These are phyloP conservation scores for Drosophila mimetica DNA, from an alignment of 2,888 invertebrate genomes.

Conservation along the genomic window DNA sequence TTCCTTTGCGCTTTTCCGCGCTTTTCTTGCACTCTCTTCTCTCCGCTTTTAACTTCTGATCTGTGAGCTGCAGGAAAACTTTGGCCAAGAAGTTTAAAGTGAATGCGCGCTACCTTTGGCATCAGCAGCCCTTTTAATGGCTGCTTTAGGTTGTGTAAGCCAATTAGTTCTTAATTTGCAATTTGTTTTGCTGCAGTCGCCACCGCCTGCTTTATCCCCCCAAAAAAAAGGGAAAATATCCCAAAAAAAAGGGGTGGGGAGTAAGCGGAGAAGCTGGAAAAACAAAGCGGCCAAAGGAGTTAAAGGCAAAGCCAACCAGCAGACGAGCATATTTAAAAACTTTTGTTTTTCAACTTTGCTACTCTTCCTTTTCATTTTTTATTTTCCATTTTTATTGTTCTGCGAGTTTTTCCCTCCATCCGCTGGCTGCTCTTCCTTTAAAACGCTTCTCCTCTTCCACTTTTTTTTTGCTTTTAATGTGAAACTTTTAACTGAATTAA, in stretches of 20 bases:
- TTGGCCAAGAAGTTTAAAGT: conserved; percentile 72
- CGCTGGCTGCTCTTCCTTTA: conserved; percentile 37
- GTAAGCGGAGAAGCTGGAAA: conserved; percentile 13
- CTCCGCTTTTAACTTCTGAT: conserved; percentile 49
- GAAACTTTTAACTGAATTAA: conserved; percentile 79
- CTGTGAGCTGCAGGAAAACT: conserved; percentile 56
- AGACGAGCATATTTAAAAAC: conserved; percentile 78
- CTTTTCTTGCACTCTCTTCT: conserved; percentile 13
- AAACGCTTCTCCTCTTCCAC: conserved; percentile 23
- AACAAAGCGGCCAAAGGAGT: conserved; percentile 59
- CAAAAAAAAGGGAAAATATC: conserved; percentile 10
- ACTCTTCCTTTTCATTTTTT: conserved; percentile 42
- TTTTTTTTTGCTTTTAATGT: conserved; percentile 58
- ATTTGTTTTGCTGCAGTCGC: conserved; percentile 77
- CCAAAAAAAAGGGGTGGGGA: background rate
- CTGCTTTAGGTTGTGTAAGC: conserved; percentile 79
- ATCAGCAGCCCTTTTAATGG: conserved; percentile 63
- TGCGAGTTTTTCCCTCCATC: conserved; percentile 34
- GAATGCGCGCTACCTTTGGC: conserved; percentile 60
- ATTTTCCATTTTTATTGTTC: conserved; percentile 41
- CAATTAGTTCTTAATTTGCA: conserved; percentile 81
- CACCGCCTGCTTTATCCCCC: conserved; percentile 5
- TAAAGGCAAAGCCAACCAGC: conserved; percentile 70
- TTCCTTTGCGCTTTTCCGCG: conserved; percentile 17
- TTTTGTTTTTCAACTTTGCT: conserved; percentile 70